Percentiles rank a stretch among this genome's conserved stretches.
phyloP scores from a whole-genome alignment of 2,113 vertebrate species.

The Polypterus bichir region DNA sequence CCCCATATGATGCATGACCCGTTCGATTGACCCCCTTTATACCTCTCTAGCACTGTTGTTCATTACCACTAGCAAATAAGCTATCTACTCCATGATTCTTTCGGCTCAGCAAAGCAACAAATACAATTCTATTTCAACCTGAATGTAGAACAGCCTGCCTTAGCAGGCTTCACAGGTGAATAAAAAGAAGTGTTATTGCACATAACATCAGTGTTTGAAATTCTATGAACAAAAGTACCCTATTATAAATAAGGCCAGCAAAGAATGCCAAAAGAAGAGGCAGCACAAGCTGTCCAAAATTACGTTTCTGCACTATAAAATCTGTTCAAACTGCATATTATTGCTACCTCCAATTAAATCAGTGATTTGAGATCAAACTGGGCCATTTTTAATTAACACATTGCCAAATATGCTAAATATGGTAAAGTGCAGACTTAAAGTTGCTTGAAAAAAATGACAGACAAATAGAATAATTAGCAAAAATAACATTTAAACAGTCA shows the following conservation, averaged over 20 bases:
- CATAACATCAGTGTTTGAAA: not conserved
- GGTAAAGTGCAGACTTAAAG: no score
- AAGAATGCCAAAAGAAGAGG: slow-evolving; percentile 1
- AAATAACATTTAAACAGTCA: no score
- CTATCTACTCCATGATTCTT: slow-evolving; percentile 18
- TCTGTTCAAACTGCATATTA: slow-evolving; percentile 3
- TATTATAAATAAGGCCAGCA: slow-evolving; percentile 3
- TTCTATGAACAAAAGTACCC: slow-evolving; percentile 4
- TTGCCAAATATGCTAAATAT: not conserved
- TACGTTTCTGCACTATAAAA: slow-evolving; percentile 1
- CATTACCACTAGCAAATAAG: slow-evolving; percentile 28
- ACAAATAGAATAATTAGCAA: no score
- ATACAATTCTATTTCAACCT: slow-evolving; percentile 22
- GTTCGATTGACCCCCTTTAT: slow-evolving; percentile 69
- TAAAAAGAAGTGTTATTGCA: not conserved
- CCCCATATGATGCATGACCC: slow-evolving; percentile 72
- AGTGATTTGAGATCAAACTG: not conserved
- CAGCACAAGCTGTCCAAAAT: slow-evolving; percentile 2
- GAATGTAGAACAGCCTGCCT: slow-evolving; percentile 3
- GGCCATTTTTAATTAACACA: not conserved
- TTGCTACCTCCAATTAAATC: slow-evolving; percentile 4
- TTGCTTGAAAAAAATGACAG: no score
- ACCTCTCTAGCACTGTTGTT: slow-evolving; percentile 39
- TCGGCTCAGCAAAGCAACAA: slow-evolving; percentile 30
- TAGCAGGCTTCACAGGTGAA: slow-evolving; percentile 4